A percentile compares a stretch with the other conserved stretches of the same genome.
phyloP scores from a whole-genome alignment of 2,113 vertebrate species.

The Coreoperca whiteheadi region DNA sequence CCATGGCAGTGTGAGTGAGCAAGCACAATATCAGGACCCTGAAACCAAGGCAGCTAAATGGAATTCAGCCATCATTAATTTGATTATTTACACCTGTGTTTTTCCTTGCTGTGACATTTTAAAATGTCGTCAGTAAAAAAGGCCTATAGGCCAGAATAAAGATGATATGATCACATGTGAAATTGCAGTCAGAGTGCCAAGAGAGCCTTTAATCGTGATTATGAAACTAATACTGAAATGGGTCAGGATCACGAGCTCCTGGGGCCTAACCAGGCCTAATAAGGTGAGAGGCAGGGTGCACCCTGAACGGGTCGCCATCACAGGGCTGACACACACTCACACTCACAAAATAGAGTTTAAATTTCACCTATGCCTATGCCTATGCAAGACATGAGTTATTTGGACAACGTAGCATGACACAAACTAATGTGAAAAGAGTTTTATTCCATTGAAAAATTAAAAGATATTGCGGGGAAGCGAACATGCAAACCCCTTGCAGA shows the following conservation, averaged over 20 bases:
- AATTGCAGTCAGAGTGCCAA: not conserved
- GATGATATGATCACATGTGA: not conserved
- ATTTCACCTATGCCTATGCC: too few relatives aligned
- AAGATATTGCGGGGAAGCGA: not conserved
- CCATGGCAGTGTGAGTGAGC: not conserved
- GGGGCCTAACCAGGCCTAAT: not conserved
- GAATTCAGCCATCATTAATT: not conserved
- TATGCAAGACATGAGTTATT: not conserved
- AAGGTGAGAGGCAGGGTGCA: too few relatives aligned
- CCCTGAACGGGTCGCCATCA: not conserved
- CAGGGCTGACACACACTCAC: not conserved
- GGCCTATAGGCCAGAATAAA: not conserved
- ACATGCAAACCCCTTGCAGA: not conserved
- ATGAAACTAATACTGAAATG: not conserved
- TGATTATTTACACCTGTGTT: not conserved
- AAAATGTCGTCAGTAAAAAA: too few relatives aligned
- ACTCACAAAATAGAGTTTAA: not conserved
- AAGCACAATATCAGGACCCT: not conserved
- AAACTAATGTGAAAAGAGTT: too few relatives aligned
- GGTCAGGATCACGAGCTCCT: not conserved
- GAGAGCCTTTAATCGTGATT: not conserved
- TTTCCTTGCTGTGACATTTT: not conserved
- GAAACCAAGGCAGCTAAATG: not conserved
- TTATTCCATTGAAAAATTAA: not conserved
- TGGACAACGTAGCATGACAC: too few relatives aligned